Conservation (phyloP, 2,797 vertebrate genomes). For the Oreochromis grahami region DNA sequence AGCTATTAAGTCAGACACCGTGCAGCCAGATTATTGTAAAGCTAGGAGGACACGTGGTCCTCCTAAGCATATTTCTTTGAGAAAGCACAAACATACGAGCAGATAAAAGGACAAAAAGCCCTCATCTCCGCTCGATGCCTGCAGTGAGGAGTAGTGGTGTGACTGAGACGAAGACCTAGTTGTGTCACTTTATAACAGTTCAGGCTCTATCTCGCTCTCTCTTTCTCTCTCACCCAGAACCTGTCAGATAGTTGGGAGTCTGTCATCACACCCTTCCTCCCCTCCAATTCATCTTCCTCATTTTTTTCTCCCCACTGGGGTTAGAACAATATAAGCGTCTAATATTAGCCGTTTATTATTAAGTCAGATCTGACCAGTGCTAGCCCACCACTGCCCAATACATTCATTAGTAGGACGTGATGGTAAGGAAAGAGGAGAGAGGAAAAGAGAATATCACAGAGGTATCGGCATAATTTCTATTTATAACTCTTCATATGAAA, state of each 20-base stretch:
- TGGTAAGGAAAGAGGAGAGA: neutral
- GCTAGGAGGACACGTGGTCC: conserved; percentile 11
- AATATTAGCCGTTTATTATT: conserved; percentile 80
- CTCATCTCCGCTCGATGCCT: conserved; percentile 77
- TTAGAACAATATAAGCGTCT: conserved; percentile 76
- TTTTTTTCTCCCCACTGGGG: conserved; percentile 82
- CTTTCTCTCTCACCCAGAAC: conserved; percentile 56
- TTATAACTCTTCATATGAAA: neutral
- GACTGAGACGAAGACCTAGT: conserved; percentile 84
- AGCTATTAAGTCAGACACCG: neutral
- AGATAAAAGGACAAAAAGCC: conserved; percentile 64
- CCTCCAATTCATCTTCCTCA: conserved; percentile 77
- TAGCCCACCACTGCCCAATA: neutral
- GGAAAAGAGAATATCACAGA: neutral
- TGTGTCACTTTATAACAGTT: conserved; percentile 93
- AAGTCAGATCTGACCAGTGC: conserved; percentile 37
- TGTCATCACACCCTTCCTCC: conserved; percentile 57
- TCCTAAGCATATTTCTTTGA: neutral
- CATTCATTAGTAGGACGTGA: conserved; percentile 14
- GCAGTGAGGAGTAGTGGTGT: conserved; percentile 75
- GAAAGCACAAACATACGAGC: conserved; percentile 18
- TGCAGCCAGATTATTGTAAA: neutral
- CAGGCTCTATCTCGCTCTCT: conserved; percentile 81
- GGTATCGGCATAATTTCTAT: neutral
- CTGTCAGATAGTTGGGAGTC: conserved; percentile 60